Conservation (phyloP, 2,113 vertebrate species). For the Danio rerio region GRCz12tu NC_133194.1:36462001-36462500, state of each 20-base stretch:
- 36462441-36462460: too few species aligned
- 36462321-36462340: background rate
- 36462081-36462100: constrained; percentile 48
- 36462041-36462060: background rate
- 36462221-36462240: too few species aligned
- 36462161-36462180: constrained; percentile 58
- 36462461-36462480: too few species aligned
- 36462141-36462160: constrained; percentile 75
- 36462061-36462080: background rate
- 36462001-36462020: constrained; percentile 23
- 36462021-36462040: constrained; percentile 19
- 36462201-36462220: background rate
- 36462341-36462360: too few species aligned
- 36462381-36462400: too few species aligned
- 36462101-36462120: constrained; percentile 66
- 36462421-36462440: too few species aligned
- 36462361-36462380: too few species aligned
- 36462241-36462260: constrained; percentile 8
- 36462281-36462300: background rate
- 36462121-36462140: constrained; percentile 79
- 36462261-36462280: background rate
- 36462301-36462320: background rate
- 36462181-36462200: constrained; percentile 67
- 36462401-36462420: too few species aligned
- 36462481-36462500: too few species aligned